Percentiles rank a stretch among this genome's conserved stretches.
Evolutionary conservation across 2,888 invertebrate species (phyloP).

Genomic region (Automeris io): DNA sequence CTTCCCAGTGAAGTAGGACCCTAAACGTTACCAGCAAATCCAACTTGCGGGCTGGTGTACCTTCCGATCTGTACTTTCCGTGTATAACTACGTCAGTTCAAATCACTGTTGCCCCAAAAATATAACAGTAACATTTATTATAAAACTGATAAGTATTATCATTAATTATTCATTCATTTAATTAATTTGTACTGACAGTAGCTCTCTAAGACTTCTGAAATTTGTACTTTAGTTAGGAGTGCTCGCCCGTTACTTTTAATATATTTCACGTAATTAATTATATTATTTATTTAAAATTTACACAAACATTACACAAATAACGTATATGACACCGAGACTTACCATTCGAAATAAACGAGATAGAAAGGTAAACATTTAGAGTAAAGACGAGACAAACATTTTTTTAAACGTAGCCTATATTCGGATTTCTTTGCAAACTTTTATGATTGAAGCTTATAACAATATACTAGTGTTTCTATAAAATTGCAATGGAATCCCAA

Average conservation of each 20-base stretch:
- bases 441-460: too few relatives aligned
- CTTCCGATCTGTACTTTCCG: constrained; percentile 55
- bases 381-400: too few relatives aligned
- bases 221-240: constrained; percentile 76
- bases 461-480: too few relatives aligned
- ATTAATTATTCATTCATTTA: constrained; percentile 34
- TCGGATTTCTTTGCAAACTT: too few relatives aligned
- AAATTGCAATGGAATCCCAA: too few relatives aligned
- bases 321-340: constrained; percentile 58
- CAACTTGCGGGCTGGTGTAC: constrained; percentile 41
- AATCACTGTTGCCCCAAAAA: constrained; percentile 61
- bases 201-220: constrained; percentile 64
- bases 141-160: constrained; percentile 45
- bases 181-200: constrained; percentile 76
- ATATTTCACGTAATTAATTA: constrained; percentile 26
- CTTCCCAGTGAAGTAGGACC: too few relatives aligned
- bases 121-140: constrained; percentile 71
- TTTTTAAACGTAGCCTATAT: too few relatives aligned
- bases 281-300: constrained; percentile 32
- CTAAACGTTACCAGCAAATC: constrained; percentile 13
- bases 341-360: constrained; percentile 44
- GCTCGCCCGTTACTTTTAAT: constrained; percentile 54
- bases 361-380: background rate
- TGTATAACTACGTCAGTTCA: constrained; percentile 60
- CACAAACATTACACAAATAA: constrained; percentile 63